Base-by-base conservation (phyloP, 2,113 vertebrate genomes). In the Alethe diademata region DNA sequence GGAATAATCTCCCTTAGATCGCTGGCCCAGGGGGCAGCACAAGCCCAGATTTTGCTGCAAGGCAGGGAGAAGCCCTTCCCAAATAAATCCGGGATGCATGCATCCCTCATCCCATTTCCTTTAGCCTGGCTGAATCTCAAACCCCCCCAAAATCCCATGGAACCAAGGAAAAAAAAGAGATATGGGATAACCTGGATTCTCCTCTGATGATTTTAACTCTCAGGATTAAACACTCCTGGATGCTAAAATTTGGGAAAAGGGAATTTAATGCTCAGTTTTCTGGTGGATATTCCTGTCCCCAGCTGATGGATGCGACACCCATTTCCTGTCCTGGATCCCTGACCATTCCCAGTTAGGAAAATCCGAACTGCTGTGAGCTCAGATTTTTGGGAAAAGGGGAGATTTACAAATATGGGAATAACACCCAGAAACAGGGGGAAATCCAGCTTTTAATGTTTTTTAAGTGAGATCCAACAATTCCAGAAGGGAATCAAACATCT, bases 71-170 rank as follows among this genome's bases (percentile, higher is more conserved):
- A 94, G 20, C 6, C 23, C 0, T 1, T 57, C 64, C 70, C 35
- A 42, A 35, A 33, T 2, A 26, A 20, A 35, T 25, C 8, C 0
- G 0, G 56, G 18, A 11, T 14, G 14, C 23, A 2, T 8, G 17
- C 29, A 51, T 12, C 22, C 9, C 15, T 5, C 2, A 7, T 19
- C 8, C 38, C 12, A 0, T 29, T 23, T 42, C 36, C 79, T 23
- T 25, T 1, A 12, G 13, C 0, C 0, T 2, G 9, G 28, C 24
- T 19, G 11, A 57, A 47, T 5, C 50, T 17, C 13, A 57, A 36
- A 17, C 16, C 51, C 22, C 42, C 19, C 5, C 6, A 16, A 61
- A 86, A 38, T 2, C 20, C 26, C n/a, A 2, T 8, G 19, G 38
- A 62, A 53, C 11, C 35, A 11, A 50, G 43, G 43, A 19, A 19